Conservation (phyloP, 2,797 vertebrate species). For the Triplophysa yarkandensis region DNA sequence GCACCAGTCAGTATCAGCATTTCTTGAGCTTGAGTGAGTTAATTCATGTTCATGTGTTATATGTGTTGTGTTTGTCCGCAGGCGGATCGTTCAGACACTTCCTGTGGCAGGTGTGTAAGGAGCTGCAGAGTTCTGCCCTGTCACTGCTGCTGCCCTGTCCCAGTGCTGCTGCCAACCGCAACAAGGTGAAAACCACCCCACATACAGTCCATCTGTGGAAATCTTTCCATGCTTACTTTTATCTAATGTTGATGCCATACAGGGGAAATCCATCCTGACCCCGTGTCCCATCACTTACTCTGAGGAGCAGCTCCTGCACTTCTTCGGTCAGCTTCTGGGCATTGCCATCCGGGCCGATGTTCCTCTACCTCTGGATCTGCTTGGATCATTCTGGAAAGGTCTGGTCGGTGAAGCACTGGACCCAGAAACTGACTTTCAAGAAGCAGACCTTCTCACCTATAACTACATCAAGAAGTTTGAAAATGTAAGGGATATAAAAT, state of each 20-base stretch:
- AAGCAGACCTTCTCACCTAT: slow-evolving; percentile 93
- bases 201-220: too few relatives aligned
- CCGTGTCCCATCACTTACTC: slow-evolving; percentile 92
- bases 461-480: slow-evolving; percentile 95
- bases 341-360: slow-evolving; percentile 94
- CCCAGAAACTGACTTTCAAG: slow-evolving; percentile 88
- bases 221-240: not conserved
- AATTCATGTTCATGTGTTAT: not conserved
- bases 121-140: slow-evolving; percentile 92
- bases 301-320: slow-evolving; percentile 95
- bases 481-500: slow-evolving; percentile 80
- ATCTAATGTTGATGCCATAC: slow-evolving; percentile 41
- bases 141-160: slow-evolving; percentile 93
- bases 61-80: slow-evolving; percentile 50
- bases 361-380: slow-evolving; percentile 92
- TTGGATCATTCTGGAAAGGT: slow-evolving; percentile 96
- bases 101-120: slow-evolving; percentile 98
- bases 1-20: slow-evolving; percentile 83
- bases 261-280: slow-evolving; percentile 95
- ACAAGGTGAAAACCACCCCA: slow-evolving; percentile 80
- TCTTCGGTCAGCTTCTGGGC: slow-evolving; percentile 93
- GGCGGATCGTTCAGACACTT: slow-evolving; percentile 99
- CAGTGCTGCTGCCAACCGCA: slow-evolving; percentile 93
- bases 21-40: not conserved
- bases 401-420: slow-evolving; percentile 88